phyloP scores from a whole-genome alignment of 1,140 invertebrate genomes.

The Arion vulgaris region DNA sequence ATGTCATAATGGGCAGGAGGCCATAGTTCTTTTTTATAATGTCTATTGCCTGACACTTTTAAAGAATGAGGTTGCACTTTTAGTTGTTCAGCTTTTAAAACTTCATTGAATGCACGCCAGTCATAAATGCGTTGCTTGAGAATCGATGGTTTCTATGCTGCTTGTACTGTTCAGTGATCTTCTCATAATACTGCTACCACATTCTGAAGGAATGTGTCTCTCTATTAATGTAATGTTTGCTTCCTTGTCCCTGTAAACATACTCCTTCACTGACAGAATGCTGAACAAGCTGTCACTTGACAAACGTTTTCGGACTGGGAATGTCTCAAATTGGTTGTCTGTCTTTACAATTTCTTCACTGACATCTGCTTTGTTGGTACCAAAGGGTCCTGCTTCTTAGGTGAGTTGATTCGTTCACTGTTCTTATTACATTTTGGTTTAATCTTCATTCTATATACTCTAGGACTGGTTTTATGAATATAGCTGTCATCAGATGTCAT shows the following conservation, averaged over 20 bases:
- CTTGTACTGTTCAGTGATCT: conserved; percentile 53
- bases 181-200: conserved; percentile 49
- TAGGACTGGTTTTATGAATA: neutral
- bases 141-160: conserved; percentile 44
- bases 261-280: conserved; percentile 47
- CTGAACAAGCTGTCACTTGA: conserved; percentile 46
- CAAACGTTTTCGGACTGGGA: neutral
- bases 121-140: conserved; percentile 57
- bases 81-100: neutral
- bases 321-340: neutral
- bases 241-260: conserved; percentile 63
- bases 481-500: conserved; percentile 48
- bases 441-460: neutral
- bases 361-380: neutral
- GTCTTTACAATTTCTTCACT: neutral
- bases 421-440: neutral
- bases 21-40: neutral
- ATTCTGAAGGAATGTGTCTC: conserved; percentile 55
- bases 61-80: neutral
- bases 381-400: neutral
- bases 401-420: neutral
- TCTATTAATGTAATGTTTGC: conserved; percentile 60
- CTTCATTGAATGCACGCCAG: conserved; percentile 50
- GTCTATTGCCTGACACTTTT: neutral
- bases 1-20: neutral